A percentile compares a stretch with the other conserved stretches of the same genome.
Conservation (phyloP, 1,140 invertebrate genomes). For the Nymphalis io region DNA sequence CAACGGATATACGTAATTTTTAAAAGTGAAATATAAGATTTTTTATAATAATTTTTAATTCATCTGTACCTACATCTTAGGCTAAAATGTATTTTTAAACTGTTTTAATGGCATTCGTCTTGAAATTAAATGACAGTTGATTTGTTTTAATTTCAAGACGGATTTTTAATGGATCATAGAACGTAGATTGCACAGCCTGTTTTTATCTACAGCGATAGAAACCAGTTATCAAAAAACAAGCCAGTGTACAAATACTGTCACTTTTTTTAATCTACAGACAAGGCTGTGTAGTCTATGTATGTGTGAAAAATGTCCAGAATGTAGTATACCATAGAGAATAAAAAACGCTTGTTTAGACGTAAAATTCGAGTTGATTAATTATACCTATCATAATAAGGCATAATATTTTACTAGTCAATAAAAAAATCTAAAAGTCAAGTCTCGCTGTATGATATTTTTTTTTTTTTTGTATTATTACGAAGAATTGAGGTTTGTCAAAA, state of each 20-base stretch:
- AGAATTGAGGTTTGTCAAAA: conserved; percentile 34
- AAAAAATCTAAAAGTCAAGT: conserved; percentile 49
- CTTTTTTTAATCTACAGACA: conserved; percentile 5
- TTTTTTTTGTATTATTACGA: conserved; percentile 43
- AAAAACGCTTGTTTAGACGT: conserved; percentile 48
- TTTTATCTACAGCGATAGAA: conserved; percentile 5
- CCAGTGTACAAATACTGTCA: background rate
- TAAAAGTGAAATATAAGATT: conserved; percentile 63
- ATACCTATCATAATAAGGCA: conserved; percentile 51
- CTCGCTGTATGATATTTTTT: conserved; percentile 45
- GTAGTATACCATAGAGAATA: conserved; percentile 52
- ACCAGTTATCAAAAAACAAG: background rate
- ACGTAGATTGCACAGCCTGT: conserved; percentile 20
- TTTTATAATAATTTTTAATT: conserved; percentile 60
- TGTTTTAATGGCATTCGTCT: conserved; percentile 49
- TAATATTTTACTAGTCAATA: conserved; percentile 79
- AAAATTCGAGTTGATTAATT: conserved; percentile 57
- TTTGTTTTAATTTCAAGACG: conserved; percentile 30
- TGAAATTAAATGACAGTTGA: conserved; percentile 34
- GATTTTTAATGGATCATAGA: conserved; percentile 18
- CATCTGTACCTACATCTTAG: conserved; percentile 56
- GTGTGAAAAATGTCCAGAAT: conserved; percentile 46
- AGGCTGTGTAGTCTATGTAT: conserved; percentile 24
- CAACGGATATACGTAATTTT: conserved; percentile 75
- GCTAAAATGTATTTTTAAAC: conserved; percentile 64